A percentile compares a stretch with the other conserved stretches of the same genome.
phyloP scores from a whole-genome alignment of 53 echinoderm and acorn worm genomes.

The Hippasteria phrygiana region DNA sequence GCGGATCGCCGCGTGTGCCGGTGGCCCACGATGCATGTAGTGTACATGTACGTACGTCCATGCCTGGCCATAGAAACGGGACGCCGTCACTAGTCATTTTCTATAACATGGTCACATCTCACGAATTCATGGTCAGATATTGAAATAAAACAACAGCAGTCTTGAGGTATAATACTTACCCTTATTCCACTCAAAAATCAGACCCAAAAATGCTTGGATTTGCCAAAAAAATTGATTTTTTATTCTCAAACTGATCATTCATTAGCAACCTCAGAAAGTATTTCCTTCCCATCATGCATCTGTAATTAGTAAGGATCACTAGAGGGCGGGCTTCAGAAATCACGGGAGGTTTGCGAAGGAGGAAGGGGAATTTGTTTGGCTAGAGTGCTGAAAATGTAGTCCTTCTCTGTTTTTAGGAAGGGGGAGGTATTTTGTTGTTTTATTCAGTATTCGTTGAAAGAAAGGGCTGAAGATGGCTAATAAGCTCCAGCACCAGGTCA shows the following conservation, averaged over 20 bases:
- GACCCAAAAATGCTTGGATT: neutral
- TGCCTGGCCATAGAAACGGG: constrained; percentile 36
- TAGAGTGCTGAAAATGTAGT: too few species aligned
- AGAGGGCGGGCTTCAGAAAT: constrained; percentile 51
- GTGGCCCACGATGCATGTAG: neutral
- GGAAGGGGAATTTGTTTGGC: too few species aligned
- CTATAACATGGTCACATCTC: neutral
- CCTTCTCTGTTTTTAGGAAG: too few species aligned
- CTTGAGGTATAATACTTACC: neutral
- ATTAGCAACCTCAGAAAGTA: constrained; percentile 35
- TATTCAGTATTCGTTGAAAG: neutral
- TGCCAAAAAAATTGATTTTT: neutral
- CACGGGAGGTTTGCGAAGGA: too few species aligned
- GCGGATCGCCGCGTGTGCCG: neutral
- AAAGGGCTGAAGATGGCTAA: constrained; percentile 54
- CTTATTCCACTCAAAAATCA: neutral
- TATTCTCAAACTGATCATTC: neutral
- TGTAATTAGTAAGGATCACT: neutral
- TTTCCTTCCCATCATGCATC: constrained; percentile 58
- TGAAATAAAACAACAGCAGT: neutral
- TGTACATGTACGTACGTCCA: too few species aligned
- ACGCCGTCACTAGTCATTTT: constrained; percentile 1
- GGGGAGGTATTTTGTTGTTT: neutral
- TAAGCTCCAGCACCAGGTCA: constrained; percentile 77
- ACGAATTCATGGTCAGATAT: neutral